Evolutionary conservation across 2,113 vertebrate genomes (phyloP).

Genomic region (Coracopsis vasa): DNA sequence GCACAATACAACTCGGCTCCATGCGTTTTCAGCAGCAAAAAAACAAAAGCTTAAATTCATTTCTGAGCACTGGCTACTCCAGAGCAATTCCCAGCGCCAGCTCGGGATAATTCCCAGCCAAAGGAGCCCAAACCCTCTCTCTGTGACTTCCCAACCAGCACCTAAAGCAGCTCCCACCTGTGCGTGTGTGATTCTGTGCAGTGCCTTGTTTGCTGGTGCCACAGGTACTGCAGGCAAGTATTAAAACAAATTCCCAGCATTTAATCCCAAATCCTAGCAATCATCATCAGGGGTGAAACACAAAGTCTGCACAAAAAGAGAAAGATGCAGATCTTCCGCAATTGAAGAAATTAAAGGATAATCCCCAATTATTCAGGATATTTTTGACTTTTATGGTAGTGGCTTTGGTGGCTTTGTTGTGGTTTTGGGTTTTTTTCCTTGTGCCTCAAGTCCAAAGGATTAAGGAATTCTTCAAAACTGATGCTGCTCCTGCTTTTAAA

Average conservation of each 20-base stretch:
- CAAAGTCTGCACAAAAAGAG: neutral
- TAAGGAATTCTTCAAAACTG: neutral
- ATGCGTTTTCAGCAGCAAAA: neutral
- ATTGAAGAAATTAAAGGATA: constrained; percentile 49
- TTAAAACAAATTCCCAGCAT: neutral
- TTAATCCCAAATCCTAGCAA: constrained; percentile 8
- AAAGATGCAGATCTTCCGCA: neutral
- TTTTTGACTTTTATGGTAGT: neutral
- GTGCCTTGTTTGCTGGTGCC: accelerated
- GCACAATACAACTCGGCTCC: neutral
- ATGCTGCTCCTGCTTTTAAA: neutral
- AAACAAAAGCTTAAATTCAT: neutral
- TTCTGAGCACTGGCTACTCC: neutral
- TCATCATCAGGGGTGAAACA: neutral
- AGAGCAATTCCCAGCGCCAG: neutral
- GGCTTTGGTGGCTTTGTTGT: neutral
- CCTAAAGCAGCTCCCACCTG: neutral
- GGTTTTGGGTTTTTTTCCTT: neutral
- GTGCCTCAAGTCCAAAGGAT: neutral
- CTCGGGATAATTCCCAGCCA: neutral
- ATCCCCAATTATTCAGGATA: constrained; percentile 41
- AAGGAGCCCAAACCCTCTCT: neutral
- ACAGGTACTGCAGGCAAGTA: neutral
- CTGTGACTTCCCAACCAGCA: neutral
- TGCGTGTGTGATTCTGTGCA: accelerated